Base-by-base conservation (phyloP, 2,113 vertebrate species). In the Lagopus leucura region DNA sequence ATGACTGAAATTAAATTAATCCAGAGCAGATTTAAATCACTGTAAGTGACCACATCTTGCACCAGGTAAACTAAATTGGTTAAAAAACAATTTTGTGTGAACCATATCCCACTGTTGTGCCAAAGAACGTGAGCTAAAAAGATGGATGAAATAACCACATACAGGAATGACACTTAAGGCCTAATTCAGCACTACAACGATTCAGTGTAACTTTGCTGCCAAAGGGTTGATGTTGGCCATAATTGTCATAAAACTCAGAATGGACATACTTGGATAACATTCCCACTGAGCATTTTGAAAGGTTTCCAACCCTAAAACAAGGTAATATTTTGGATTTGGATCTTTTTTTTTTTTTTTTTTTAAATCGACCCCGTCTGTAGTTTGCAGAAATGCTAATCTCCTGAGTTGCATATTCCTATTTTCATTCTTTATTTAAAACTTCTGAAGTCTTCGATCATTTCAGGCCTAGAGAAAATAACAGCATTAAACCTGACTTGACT, bases 391-490 rank as follows among this genome's bases (percentile, higher is more conserved):
- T 66, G 96, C 66, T 66, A 47, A 86, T 95, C 93, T 96, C 92
- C 89, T 79, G 86, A 97, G 80, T 63, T 22, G 8, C 48, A 79
- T 82, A 93, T 91, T 96, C 55, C 93, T 95, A 94, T 40, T 97
- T 97, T 95, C 86, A 64, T 80, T 89, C 96, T 94, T 90, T 91
- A 78, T 95, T 96, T 96, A 88, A 94, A 94, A 93, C 80, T 72
- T 92, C 89, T 90, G 54, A 97, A 95, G 92, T 77, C 43, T 94
- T 94, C 78, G 95, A 73, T 97, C 54, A 93, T 77, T 96, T 83
- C 61, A 88, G 81, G 80, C 65, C 69, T 65, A 93, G 60, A 89
- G 69, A 96, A 82, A 95, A 96, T 82, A 96, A 95, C 90, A 90
- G 80, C 71, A 88, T 88, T 93, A 97, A 96, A 70, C 30, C 54